Evolutionary conservation across 2,113 vertebrate genomes (phyloP), one percentile per base, ranked within the genome.

Genomic region (Sander vitreus): DNA sequence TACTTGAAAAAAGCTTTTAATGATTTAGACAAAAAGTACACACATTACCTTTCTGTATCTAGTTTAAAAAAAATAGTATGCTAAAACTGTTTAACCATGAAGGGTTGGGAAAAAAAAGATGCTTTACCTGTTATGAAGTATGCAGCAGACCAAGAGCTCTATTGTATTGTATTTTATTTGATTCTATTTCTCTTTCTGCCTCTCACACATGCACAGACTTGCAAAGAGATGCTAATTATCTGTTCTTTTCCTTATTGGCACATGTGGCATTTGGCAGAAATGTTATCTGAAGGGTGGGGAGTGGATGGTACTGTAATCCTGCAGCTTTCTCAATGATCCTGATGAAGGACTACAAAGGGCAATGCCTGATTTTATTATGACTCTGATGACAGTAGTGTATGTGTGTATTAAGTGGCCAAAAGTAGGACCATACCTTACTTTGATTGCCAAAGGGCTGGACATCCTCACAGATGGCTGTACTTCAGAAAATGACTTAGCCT

Each of bases 261-360:
- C 23, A 16, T 66, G 51, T 70, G 54, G 45, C 51, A 82, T 73
- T 83, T 73, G 58, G 25, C 39, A 79, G 65, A 62, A 63, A 6
- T 58, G 27, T 43, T 64, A 66, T 81, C 10, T 53, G 23, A 62
- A 12, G 16, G 16, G 14, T 53, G n/a, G 9, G 43, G 39, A 80
- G n/a, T 27, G 30, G 48, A 21, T 77, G n/a, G 14, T 27, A 67
- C 11, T 76, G 25, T 78, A 36, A 66, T 62, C 72, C 3, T 9
- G 25, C 53, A 65, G 67, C 43, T 69, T 65, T 79, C 53, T 68
- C 53, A 62, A 27, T 68, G 48, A 81, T 53, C 25, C 30, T 64
- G 71, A 70, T 53, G n/a, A 85, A 66, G 30, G 48, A 70, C 57
- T 72, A 36, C 27, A 78, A 70, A 80, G 43, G 43, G 67, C 51